phyloP scores from a whole-genome alignment of 2,797 vertebrate genomes.

The Onychomys torridus region DNA sequence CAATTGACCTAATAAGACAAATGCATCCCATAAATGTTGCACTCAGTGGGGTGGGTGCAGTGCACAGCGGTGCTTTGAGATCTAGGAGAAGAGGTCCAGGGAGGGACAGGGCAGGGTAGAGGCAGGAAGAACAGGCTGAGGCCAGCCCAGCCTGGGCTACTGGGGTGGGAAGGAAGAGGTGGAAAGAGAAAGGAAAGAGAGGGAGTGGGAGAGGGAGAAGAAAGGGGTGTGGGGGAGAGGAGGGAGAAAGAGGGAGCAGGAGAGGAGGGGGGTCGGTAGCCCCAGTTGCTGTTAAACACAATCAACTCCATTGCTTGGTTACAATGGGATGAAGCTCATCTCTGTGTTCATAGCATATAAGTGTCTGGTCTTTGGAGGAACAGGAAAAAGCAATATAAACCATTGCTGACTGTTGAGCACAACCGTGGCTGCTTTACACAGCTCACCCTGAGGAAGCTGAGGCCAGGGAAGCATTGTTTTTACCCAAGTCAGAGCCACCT shows the following conservation, averaged over 20 bases:
- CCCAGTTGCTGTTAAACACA: neutral
- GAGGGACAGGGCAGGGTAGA: neutral
- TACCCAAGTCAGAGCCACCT: neutral
- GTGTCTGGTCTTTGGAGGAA: neutral
- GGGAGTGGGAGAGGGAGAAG: neutral
- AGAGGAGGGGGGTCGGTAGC: neutral
- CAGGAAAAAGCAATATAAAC: neutral
- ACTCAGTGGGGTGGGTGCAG: neutral
- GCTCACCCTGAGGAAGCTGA: neutral
- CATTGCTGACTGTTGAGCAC: neutral
- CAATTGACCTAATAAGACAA: neutral
- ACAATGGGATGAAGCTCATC: neutral
- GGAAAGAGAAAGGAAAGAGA: neutral
- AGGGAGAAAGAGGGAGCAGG: neutral
- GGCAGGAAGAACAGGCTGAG: neutral
- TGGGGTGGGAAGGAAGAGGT: neutral
- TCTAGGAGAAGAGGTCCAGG: neutral
- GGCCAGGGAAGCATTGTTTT: neutral
- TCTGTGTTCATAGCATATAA: neutral
- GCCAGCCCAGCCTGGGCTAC: neutral
- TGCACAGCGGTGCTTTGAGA: neutral
- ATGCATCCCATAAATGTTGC: neutral
- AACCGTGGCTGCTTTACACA: neutral
- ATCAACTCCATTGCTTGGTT: neutral
- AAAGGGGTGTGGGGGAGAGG: accelerated